Conservation (phyloP, 1,140 invertebrate genomes). For the Trichogramma pretiosum region DNA sequence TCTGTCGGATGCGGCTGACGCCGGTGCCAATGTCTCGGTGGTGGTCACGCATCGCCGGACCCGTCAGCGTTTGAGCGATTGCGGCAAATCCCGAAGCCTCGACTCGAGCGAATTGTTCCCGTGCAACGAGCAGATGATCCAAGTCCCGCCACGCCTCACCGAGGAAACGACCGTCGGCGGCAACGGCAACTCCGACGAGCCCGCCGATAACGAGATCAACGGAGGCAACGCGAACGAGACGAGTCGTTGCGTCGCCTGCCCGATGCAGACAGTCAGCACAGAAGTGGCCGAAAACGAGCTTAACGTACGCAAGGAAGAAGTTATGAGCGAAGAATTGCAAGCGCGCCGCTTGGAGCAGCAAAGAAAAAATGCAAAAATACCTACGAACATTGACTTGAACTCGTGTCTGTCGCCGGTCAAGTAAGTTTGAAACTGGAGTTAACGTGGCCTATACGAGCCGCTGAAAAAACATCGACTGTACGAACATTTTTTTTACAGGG, state of each 20-base stretch:
- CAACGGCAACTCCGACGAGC: neutral
- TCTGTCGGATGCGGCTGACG: no score
- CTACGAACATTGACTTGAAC: no score
- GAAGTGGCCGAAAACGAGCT: constrained; percentile 8
- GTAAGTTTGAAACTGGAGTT: constrained; percentile 8
- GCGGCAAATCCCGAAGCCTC: constrained; percentile 72
- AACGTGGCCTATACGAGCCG: no score
- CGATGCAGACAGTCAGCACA: neutral
- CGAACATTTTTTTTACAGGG: constrained; percentile 20
- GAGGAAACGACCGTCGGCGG: constrained; percentile 40
- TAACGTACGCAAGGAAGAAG: constrained; percentile 7
- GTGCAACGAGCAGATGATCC: constrained; percentile 36
- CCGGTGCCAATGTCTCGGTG: constrained; percentile 27
- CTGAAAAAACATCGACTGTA: no score
- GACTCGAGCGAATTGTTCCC: constrained; percentile 70
- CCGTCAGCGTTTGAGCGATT: constrained; percentile 57
- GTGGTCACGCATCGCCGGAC: constrained; percentile 32
- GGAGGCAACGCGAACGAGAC: neutral
- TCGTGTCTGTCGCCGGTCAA: constrained; percentile 9
- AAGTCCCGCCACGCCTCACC: constrained; percentile 30
- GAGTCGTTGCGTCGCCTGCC: neutral
- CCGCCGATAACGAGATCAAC: neutral
- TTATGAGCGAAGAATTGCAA: neutral
- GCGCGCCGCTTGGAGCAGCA: no score
- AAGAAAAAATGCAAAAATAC: no score